These are phyloP conservation scores for Bombylius discolor DNA, from an alignment of 2,888 invertebrate genomes.

Conservation along the genomic window DNA sequence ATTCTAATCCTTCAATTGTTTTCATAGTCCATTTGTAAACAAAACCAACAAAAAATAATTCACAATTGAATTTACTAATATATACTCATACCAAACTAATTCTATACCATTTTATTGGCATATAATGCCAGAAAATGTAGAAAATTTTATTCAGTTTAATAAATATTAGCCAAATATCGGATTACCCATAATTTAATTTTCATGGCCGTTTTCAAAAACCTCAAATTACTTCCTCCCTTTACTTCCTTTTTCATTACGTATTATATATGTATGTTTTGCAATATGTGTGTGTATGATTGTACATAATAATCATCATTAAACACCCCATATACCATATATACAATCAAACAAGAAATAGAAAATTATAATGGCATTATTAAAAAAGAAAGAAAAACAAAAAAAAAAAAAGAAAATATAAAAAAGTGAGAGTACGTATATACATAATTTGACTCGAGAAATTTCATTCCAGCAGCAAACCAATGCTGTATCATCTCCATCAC, in stretches of 20 bases:
- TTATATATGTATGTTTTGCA: neutral
- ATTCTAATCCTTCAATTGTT: slow-evolving; percentile 3
- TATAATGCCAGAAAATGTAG: neutral
- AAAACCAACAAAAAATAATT: neutral
- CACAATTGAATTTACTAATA: no score
- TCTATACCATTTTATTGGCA: neutral
- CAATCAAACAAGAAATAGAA: no score
- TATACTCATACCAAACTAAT: neutral
- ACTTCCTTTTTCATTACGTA: neutral
- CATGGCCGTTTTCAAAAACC: slow-evolving; percentile 11
- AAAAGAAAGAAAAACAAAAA: neutral
- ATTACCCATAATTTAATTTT: slow-evolving; percentile 13
- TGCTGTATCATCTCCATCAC: neutral
- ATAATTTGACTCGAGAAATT: neutral
- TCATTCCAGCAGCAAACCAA: neutral
- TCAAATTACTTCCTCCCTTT: slow-evolving; percentile 9
- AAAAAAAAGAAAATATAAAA: neutral
- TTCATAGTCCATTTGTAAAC: neutral
- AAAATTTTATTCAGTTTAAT: slow-evolving; percentile 1
- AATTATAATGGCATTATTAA: no score
- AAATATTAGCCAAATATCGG: slow-evolving; percentile 13
- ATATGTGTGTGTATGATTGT: neutral
- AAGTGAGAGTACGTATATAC: neutral
- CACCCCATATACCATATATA: neutral
- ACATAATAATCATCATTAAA: neutral